Percentiles rank a stretch among this genome's conserved stretches.
Conservation (phyloP, 2,888 invertebrate species). For the Plebejus argus region DNA sequence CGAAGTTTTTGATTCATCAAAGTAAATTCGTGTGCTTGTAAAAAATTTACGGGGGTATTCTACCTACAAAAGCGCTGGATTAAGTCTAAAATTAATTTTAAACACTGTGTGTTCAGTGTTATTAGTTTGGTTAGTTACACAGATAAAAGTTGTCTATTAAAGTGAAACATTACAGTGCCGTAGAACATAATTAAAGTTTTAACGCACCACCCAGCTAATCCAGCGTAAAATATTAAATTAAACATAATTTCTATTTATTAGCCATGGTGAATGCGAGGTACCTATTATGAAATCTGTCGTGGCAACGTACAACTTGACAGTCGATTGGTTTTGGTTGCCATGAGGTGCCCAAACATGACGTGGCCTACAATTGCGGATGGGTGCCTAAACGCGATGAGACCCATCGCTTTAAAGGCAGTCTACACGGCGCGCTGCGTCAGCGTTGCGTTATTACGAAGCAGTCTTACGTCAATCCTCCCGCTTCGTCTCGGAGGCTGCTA, state of each 20-base stretch:
- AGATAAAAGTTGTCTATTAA: constrained; percentile 13
- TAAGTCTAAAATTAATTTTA: neutral
- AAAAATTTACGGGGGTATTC: too few species aligned
- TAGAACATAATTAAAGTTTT: constrained; percentile 12
- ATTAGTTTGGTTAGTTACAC: neutral
- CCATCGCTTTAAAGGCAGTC: too few species aligned
- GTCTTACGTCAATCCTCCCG: too few species aligned
- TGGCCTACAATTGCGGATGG: neutral
- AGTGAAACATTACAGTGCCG: neutral
- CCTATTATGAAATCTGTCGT: constrained; percentile 5
- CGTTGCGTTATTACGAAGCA: too few species aligned
- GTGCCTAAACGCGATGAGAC: neutral
- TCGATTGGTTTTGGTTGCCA: constrained; percentile 39
- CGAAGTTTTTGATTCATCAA: neutral
- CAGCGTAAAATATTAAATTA: constrained; percentile 12
- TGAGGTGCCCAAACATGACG: constrained; percentile 41
- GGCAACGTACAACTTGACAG: constrained; percentile 7
- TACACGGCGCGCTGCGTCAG: too few species aligned
- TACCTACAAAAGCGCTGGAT: neutral
- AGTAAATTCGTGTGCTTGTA: too few species aligned
- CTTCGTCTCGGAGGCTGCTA: too few species aligned
- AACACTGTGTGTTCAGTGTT: neutral
- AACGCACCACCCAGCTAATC: neutral
- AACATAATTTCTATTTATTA: constrained; percentile 14
- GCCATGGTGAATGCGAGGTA: neutral